Evolutionary conservation across 2,797 vertebrate species (phyloP), one percentile per base, ranked within the genome.

Genomic region (Choloepus didactylus): DNA sequence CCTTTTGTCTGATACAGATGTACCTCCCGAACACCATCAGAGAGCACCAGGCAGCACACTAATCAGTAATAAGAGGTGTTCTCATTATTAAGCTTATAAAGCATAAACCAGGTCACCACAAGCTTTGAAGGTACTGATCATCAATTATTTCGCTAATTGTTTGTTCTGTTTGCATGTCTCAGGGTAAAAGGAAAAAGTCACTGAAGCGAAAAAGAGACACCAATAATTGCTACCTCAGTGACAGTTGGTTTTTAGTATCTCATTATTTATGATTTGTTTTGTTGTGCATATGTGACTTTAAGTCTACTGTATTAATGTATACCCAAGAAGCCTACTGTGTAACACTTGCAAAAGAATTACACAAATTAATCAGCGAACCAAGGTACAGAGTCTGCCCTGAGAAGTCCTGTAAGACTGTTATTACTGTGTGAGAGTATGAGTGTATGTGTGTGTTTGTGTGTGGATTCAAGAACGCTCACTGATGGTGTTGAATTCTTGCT

Each of bases 101-200:
- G 97, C 97, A 98, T 98, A 98, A 97, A 97, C 95, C 97, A 98
- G 98, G 95, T 97, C 98, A 98, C 97, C 95, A 98, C 97, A 98
- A 98, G 98, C 98, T 98, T 98, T 97, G 97, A 98, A 98, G 97
- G 97, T 98, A 98, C 97, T 98, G 98, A 97, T 99, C 98, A 97
- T 98, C 98, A 98, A 98, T 98, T 99, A 98, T 98, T 98, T 97
- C 95, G 96, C 98, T 98, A 99, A 99, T 98, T 99, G 98, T 98
- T 98, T 98, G 96, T 98, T 98, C 98, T 98, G 97, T 98, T 98
- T 98, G 97, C 97, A 96, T 98, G 97, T 98, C 98, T 98, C 98
- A 98, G 97, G 97, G 97, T 98, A 97, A 98, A 98, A 98, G 98
- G 97, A 97, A 98, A 98, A 98, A 98, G 98, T 97, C 98, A 98